Evolutionary conservation across 2,113 vertebrate genomes (phyloP), one percentile per base, ranked within the genome.

Genomic region (Myiopsitta monachus): DNA sequence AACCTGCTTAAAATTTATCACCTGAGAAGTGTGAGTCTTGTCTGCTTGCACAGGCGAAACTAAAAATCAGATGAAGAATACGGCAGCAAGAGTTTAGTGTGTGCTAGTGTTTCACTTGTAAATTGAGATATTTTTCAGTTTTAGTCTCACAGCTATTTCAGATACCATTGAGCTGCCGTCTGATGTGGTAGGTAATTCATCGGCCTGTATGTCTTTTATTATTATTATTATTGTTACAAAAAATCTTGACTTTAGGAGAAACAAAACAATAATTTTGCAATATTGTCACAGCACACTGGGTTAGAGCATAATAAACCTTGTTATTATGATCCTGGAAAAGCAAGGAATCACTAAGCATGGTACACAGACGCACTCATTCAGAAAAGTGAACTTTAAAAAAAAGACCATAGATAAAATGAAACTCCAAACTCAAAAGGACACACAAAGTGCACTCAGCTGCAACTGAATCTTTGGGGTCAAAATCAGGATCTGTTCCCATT

Each of bases 201-300:
- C 76, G 87, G 73, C 69, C n/a, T 82, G 17, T n/a, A 49, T 69
- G 80, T 79, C 86, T 94, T 96, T 96, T 92, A 76, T 82, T 94
- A 90, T 79, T 95, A 85, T 82, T 95, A 85, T 84, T 90, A 87
- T 69, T 14, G 4, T 78, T 82, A 64, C 57, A 80, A 82, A 93
- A 88, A 91, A 24, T 39, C 69, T 78, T 4, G 55, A 68, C 47
- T 81, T 94, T 92, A 93, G 69, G 80, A 92, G 95, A 94, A 96
- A 96, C 80, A 90, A 92, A 96, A 39, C 73, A 96, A 87, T 92
- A 96, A 95, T 87, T 97, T 92, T 93, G 55, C 73, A 84, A 75
- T 88, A 94, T 81, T 78, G 93, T 90, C 94, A 88, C 80, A 95
- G 86, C 86, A 81, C 3, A 14, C 52, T 43, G 75, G 31, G 63